Base-by-base conservation (phyloP, 2,797 vertebrate species). In the Lepilemur septentrionalis region DNA sequence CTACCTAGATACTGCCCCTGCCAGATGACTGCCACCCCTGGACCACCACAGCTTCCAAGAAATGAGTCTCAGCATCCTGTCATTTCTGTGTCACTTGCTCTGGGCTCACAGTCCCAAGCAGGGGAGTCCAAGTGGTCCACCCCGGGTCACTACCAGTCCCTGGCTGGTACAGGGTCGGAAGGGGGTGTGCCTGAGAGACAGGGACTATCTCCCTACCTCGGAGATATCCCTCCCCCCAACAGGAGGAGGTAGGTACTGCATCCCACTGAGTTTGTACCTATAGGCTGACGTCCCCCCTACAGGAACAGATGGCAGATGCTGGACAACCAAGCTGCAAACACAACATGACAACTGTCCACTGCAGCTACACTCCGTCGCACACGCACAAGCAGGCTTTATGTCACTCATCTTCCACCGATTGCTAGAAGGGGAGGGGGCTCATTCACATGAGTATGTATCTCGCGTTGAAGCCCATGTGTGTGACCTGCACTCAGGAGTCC, bases 401-500 rank as follows among this genome's bases (percentile, higher is more conserved):
- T 46, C 61, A 14, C 5, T 72, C 11, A 4, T 18, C 41, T 78
- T 65, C 55, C 14, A 0, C 20, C 1, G 23, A 30, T 0, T 0
- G 59, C 7, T 0, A 13, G 59, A 17, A 32, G 35, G 5, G 4
- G 0, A 11, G n/a, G 4, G n/a, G n/a, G 30, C 73, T 69, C 55
- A 17, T 4, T 46, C 23, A 18, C 23, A 41, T 0, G 12, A 52
- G 0, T 9, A 25, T 15, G 43, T 2, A 13, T 5, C 48, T 87
- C 63, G 7, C 2, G 2, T 20, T 55, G 52, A 55, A 48, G 81
- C 32, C 25, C 30, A 18, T 0, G 10, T 13, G 23, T 15, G 1
- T 0, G 14, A 8, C 41, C 23, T 7, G 32, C 13, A 35, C 65
- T 78, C 50, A 81, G 43, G 52, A 28, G 65, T 25, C 52, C 7